These are phyloP conservation scores for Eptatretus burgeri DNA, from an alignment of 2,113 vertebrate species.

Conservation along the genomic window DNA sequence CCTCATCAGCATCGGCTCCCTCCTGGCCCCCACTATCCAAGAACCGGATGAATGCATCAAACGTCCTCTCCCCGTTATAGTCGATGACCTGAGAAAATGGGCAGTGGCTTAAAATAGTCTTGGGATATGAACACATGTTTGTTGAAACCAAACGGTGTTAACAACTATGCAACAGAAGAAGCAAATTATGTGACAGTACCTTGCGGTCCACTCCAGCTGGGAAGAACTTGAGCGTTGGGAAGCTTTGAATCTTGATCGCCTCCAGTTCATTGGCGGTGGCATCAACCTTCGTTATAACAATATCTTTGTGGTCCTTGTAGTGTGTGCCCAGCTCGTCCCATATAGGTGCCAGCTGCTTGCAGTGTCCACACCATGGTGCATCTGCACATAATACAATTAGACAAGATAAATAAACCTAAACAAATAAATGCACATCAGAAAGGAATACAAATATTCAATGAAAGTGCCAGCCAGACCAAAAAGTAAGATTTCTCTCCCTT, in stretches of 20 bases:
- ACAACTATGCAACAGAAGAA: too few relatives aligned
- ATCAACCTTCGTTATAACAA: constrained; percentile 79
- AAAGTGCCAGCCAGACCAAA: too few relatives aligned
- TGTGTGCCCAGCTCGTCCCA: constrained; percentile 84
- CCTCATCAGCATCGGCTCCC: constrained; percentile 20
- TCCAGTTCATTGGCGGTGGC: constrained; percentile 83
- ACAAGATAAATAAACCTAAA: too few relatives aligned
- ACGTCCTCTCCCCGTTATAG: constrained; percentile 69
- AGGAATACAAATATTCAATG: too few relatives aligned
- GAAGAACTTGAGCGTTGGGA: constrained; percentile 88
- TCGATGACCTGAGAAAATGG: constrained; percentile 38
- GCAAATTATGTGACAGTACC: constrained; percentile 17
- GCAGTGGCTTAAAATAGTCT: too few relatives aligned
- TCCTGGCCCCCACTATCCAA: constrained; percentile 75
- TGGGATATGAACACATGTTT: too few relatives aligned
- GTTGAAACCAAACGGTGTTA: too few relatives aligned
- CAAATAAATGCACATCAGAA: too few relatives aligned
- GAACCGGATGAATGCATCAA: constrained; percentile 78
- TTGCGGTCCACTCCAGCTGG: constrained; percentile 37
- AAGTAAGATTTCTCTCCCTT: too few relatives aligned
- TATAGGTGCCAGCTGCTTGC: constrained; percentile 78
- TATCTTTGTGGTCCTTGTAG: constrained; percentile 32
- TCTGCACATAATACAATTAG: constrained; percentile 28
- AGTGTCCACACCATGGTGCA: constrained; percentile 94
- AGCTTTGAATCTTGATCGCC: constrained; percentile 72